Evolutionary conservation across 2,113 vertebrate species (phyloP), one percentile per base, ranked within the genome.

Genomic region (Scomber japonicus): DNA sequence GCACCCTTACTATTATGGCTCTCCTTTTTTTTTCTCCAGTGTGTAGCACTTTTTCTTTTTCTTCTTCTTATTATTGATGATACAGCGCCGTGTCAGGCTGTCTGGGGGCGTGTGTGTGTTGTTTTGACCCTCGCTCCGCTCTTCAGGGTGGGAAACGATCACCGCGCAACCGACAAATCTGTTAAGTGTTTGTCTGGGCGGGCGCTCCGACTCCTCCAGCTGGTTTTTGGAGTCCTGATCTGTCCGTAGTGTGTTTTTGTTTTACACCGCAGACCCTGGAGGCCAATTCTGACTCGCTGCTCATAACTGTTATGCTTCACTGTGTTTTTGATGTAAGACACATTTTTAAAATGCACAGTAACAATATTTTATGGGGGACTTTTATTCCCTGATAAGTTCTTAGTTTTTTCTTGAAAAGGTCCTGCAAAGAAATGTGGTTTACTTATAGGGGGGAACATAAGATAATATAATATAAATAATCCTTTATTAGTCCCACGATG

Each of bases 41-140:
- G 16, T 40, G 14, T 19, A 35, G 70, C 75, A 75, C 67, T 75
- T 74, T 78, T 82, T 9, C 54, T 21, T 21, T 21, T 21, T 21
- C 21, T 21, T 21, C 21, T 21, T 21, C 56, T 50, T 27, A 21
- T 86, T 75, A 75, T 79, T 86, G 83, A 82, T 82, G 81, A 78
- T 71, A 14, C 63, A 14, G 68, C 35, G 12, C 16, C 3, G 12
- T 76, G 78, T 82, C 72, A 46, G 71, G 70, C 40, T 14, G 78
- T 76, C 44, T 77, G 82, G 71, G 71, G 5, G 31, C 7, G 31
- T 40, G 35, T 16, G 54, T 7, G 49, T 78, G 74, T 66, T 79
- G 17, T 85, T 82, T 54, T 80, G 66, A 87, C 64, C 75, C 55
- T 64, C 1, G 11, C 1, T 3, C 61, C 5, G 66, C 71, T 59